These are phyloP conservation scores for Gnathonemus echidnorhynchus DNA, from an alignment of 2,113 vertebrate species.

Conservation along the genomic window DNA sequence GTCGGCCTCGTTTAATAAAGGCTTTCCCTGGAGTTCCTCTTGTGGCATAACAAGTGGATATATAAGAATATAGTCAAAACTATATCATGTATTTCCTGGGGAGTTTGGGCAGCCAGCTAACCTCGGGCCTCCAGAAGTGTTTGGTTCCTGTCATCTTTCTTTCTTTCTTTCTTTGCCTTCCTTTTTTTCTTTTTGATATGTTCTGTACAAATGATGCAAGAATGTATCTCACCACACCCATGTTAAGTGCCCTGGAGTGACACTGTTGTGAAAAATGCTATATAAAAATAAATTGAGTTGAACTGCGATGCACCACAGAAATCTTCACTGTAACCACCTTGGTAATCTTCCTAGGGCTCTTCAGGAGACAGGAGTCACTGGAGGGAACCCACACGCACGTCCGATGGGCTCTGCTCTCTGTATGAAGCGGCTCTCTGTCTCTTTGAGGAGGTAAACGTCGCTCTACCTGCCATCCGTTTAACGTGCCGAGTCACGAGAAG, in stretches of 20 bases:
- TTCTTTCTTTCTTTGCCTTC: not conserved
- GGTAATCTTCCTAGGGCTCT: slow-evolving; percentile 69
- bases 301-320: not conserved
- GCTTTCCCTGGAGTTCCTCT: not conserved
- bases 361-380: slow-evolving; percentile 92
- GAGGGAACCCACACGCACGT: slow-evolving; percentile 83
- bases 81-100: not conserved
- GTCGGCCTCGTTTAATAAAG: not conserved
- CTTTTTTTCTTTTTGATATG: not conserved
- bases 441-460: slow-evolving; percentile 80
- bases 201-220: not conserved
- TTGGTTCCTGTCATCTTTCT: not conserved
- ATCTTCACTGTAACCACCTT: not conserved
- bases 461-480: not conserved
- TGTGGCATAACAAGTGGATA: not conserved
- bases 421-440: slow-evolving; percentile 88
- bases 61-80: not conserved
- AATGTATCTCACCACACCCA: not conserved
- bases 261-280: not conserved
- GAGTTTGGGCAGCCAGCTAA: not conserved
- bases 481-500: not conserved
- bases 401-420: slow-evolving; percentile 84
- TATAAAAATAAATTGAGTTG: not conserved
- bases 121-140: not conserved
- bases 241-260: not conserved